Evolutionary conservation across 2,797 vertebrate species (phyloP).

Genomic region (Enteromius unitaeniatus): DNA sequence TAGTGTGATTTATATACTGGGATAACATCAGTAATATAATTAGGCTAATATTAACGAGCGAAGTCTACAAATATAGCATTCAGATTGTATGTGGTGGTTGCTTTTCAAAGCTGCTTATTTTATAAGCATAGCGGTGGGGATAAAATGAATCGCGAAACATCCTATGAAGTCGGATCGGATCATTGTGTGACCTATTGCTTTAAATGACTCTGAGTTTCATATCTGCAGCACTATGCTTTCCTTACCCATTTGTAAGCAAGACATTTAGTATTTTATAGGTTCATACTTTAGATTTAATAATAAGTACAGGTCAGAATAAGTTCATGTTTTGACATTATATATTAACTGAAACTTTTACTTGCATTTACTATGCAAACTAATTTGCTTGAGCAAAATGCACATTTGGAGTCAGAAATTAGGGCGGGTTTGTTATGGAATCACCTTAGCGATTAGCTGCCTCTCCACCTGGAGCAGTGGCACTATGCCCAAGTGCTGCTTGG

Average conservation of each 20-base stretch:
- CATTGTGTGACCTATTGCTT: too few relatives aligned
- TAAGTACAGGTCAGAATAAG: neutral
- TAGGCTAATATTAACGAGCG: neutral
- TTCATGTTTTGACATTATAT: neutral
- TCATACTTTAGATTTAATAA: neutral
- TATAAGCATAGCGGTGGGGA: too few relatives aligned
- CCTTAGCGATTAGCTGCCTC: slow-evolving; percentile 59
- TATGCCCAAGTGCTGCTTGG: slow-evolving; percentile 55
- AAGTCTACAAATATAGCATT: neutral
- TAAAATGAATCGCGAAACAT: too few relatives aligned
- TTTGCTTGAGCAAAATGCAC: slow-evolving; percentile 43
- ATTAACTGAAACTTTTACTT: neutral
- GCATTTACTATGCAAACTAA: slow-evolving; percentile 32
- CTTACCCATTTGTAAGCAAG: neutral
- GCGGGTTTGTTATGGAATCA: slow-evolving; percentile 62
- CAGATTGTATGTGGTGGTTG: neutral
- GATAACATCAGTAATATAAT: neutral
- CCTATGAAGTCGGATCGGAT: too few relatives aligned
- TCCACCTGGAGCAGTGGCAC: slow-evolving; percentile 65
- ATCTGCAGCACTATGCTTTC: too few relatives aligned
- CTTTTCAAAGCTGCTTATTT: too few relatives aligned
- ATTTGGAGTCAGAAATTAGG: slow-evolving; percentile 54
- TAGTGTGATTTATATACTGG: neutral
- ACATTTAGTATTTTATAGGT: neutral
- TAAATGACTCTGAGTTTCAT: too few relatives aligned